phyloP scores from a whole-genome alignment of 2,113 vertebrate genomes.

The Peromyscus leucopus region DNA sequence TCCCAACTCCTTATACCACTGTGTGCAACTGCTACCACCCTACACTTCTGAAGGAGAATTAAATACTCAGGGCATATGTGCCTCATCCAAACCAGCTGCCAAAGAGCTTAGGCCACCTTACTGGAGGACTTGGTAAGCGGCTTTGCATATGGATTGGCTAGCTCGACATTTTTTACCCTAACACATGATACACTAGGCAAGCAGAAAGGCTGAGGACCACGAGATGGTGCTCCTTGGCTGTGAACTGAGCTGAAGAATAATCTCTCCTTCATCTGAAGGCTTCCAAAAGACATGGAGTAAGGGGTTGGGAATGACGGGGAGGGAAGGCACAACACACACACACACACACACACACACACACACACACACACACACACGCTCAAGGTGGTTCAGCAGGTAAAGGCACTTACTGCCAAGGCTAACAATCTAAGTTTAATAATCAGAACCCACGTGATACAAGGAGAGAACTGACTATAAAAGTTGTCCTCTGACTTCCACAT shows the following conservation, averaged over 20 bases:
- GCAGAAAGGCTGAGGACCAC: background rate
- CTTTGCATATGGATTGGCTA: background rate
- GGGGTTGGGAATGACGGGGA: background rate
- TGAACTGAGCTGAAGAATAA: background rate
- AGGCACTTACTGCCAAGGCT: no score
- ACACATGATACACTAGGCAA: background rate
- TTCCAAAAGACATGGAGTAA: background rate
- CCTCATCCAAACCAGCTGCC: background rate
- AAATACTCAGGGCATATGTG: background rate
- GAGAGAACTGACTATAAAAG: no score
- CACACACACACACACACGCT: no score
- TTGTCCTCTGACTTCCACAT: no score
- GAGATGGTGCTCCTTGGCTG: background rate
- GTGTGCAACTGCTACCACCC: background rate
- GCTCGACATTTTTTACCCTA: background rate
- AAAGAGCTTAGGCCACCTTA: background rate
- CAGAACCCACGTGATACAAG: background rate
- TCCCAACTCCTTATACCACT: background rate
- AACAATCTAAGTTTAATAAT: background rate
- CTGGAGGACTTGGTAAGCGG: background rate
- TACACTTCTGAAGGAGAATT: conserved; percentile 15
- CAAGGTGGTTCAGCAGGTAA: no score
- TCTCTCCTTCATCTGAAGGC: background rate
- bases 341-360: no score
- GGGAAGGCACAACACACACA: no score